Percentiles rank a stretch among this genome's conserved stretches.
These are phyloP conservation scores for Salmo trutta DNA, from an alignment of 2,797 vertebrate genomes.

Conservation along the genomic window DNA sequence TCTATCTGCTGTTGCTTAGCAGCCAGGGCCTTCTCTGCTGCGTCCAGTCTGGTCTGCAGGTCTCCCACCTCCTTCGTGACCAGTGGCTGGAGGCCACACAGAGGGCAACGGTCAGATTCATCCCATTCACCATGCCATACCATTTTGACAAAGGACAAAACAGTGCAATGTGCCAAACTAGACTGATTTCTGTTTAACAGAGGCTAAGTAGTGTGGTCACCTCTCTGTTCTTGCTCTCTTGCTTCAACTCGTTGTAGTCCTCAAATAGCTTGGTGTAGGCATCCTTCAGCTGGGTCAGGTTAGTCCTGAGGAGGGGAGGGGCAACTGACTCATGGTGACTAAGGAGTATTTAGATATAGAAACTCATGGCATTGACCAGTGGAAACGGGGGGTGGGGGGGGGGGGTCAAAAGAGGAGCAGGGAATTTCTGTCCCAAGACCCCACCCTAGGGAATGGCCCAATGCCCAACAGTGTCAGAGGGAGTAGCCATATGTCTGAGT, in stretches of 20 bases:
- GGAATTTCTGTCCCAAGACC: not conserved
- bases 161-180: not conserved
- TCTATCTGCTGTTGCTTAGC: conserved; percentile 89
- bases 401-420: conserved; percentile 65
- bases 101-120: not conserved
- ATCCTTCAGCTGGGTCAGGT: conserved; percentile 80
- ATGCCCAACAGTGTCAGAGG: not conserved
- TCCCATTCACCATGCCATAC: not conserved
- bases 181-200: not conserved
- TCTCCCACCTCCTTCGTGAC: conserved; percentile 69
- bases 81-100: conserved; percentile 25
- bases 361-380: not conserved
- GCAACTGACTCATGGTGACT: not conserved
- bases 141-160: conserved; percentile 72
- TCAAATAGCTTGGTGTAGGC: conserved; percentile 86
- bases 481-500: not conserved
- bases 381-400: conserved; percentile 34
- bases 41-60: conserved; percentile 73
- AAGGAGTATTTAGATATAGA: not conserved
- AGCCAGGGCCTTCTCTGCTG: conserved; percentile 88
- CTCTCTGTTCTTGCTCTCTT: conserved; percentile 84
- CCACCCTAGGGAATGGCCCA: not conserved
- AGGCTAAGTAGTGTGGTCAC: conserved; percentile 60
- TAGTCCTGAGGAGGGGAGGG: conserved; percentile 72
- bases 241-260: conserved; percentile 83